Evolutionary conservation across 1,140 invertebrate genomes (phyloP), one percentile per base, ranked within the genome.

Genomic region (Spodoptera frugiperda): DNA sequence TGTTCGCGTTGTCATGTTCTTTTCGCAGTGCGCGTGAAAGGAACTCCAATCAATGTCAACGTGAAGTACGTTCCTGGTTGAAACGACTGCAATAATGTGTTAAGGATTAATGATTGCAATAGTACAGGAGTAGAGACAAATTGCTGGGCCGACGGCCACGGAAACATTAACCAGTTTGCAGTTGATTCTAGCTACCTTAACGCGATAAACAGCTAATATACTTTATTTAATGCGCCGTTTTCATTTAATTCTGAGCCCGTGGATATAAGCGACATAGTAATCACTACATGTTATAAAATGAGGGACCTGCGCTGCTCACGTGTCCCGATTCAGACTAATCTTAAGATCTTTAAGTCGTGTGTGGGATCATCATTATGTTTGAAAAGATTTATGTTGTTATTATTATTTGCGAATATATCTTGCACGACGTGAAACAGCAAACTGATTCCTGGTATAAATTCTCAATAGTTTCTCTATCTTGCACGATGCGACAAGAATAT

Each of bases 11-110:
- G 53, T 57, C 54, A 72, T 72, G 30, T 55, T 55, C 68, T 72
- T 72, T 72, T 51, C 30, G 54, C 53, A 21, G 33, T 14, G 44
- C 30, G 70, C 39, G 70, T 57, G 53, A 72, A 57, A 33, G 70
- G 54, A 57, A 72, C 70, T 72, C 53, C 53, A 72, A 72, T 72
- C 70, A 72, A 54, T 72, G 53, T 57, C 70, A 72, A 46, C 53
- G n/a, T 30, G 71, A 73, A 73, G 71, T 57, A 49, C 53, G 54
- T 30, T 21, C 54, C 39, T 33, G 53, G 51, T 71, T 46, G 19
- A 44, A 59, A 57, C 19, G 54, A 15, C 70, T 59, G 55, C 71
- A 73, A 73, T 72, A 72, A 57, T 48, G 71, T 61, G 19, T 33
- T n/a, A 19, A 17, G 55, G 55, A 73, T 61, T 59, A 73, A 49